Conservation (phyloP, 2,113 vertebrate genomes). For the Grammomys dolichurus region DNA sequence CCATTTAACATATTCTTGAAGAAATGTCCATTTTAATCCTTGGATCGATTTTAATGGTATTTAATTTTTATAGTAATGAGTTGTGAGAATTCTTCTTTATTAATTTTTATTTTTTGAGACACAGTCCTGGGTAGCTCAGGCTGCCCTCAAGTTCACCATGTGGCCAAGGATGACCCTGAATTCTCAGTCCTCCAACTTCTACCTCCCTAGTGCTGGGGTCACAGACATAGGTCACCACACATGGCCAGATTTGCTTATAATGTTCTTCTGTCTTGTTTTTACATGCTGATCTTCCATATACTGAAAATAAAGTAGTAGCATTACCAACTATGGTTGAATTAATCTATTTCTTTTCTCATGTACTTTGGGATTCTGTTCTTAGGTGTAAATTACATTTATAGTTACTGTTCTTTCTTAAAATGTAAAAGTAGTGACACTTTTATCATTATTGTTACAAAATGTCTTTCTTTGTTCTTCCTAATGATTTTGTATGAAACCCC, state of each 20-base stretch:
- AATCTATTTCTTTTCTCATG: background rate
- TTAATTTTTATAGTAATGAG: background rate
- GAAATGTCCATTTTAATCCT: background rate
- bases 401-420: background rate
- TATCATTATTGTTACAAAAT: background rate
- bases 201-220: background rate
- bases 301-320: background rate
- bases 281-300: background rate
- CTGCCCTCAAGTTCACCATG: background rate
- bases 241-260: background rate
- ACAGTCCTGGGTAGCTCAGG: background rate
- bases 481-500: background rate
- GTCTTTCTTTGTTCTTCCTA: background rate
- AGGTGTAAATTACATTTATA: background rate
- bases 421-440: background rate
- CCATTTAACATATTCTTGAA: background rate
- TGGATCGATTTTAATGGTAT: background rate
- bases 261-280: background rate
- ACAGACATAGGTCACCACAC: background rate
- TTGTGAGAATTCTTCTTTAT: background rate
- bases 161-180: background rate
- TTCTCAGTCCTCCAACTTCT: background rate
- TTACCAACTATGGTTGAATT: background rate
- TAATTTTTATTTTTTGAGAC: background rate
- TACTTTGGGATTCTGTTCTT: background rate